These are phyloP conservation scores for Anomalospiza imberbis DNA, from an alignment of 2,797 vertebrate species.

Conservation along the genomic window DNA sequence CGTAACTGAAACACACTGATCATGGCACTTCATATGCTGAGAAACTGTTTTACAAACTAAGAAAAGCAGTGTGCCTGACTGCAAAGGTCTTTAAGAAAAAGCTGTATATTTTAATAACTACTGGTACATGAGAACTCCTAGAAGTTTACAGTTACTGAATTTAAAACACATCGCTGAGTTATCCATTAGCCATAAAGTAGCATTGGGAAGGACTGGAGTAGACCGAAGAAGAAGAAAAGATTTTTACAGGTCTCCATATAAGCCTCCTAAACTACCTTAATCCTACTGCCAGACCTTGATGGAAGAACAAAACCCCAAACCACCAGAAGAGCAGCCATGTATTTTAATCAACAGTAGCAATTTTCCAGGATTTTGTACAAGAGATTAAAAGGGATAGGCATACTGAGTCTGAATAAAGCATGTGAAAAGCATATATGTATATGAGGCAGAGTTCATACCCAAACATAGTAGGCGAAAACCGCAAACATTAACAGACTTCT, in stretches of 20 bases:
- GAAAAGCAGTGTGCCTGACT: not conserved
- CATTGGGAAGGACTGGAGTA: not conserved
- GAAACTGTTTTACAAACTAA: not conserved
- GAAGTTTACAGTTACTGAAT: not conserved
- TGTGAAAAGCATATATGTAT: not conserved
- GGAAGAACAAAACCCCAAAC: not conserved
- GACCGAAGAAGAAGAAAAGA: not conserved
- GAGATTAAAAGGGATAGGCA: not conserved
- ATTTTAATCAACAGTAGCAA: not conserved
- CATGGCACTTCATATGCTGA: fast-evolving
- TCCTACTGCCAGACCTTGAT: not conserved
- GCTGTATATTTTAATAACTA: fast-evolving
- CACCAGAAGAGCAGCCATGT: not conserved
- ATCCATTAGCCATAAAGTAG: not conserved
- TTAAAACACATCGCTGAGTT: not conserved
- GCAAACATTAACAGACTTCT: not conserved
- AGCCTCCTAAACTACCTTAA: not conserved
- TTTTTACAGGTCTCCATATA: not conserved
- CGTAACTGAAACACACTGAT: not conserved
- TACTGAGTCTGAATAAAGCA: not conserved
- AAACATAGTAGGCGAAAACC: not conserved
- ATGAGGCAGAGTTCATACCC: not conserved
- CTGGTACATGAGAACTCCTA: not conserved
- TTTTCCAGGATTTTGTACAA: not conserved
- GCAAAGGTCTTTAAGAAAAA: not conserved